Evolutionary conservation across 2,113 vertebrate species (phyloP).

Genomic region (Carassius auratus): DNA sequence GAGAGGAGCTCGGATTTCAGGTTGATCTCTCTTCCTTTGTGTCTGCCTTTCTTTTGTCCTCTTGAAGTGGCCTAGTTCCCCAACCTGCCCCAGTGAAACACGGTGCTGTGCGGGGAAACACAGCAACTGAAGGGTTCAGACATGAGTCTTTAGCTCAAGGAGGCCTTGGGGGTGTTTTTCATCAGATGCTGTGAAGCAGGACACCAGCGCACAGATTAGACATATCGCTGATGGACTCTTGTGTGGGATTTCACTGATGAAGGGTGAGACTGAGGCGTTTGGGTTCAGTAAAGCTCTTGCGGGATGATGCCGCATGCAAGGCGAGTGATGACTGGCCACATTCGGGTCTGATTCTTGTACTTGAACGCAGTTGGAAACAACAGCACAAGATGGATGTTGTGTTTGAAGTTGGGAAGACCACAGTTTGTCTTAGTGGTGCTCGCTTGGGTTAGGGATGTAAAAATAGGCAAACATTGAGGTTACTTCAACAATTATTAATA

Average conservation of each 20-base stretch:
- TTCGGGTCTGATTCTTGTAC: neutral
- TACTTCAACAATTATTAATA: no score
- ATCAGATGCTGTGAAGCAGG: slow-evolving; percentile 39
- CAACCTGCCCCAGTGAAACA: slow-evolving; percentile 75
- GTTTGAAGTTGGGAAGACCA: neutral
- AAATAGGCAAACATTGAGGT: neutral
- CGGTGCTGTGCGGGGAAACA: slow-evolving; percentile 75
- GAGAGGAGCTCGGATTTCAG: neutral
- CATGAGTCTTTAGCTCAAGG: slow-evolving; percentile 66
- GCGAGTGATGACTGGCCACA: no score
- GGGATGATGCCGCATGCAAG: neutral
- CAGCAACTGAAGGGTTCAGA: slow-evolving; percentile 35
- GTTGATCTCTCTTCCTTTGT: slow-evolving; percentile 26
- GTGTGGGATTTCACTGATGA: slow-evolving; percentile 71
- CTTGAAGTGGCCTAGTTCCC: slow-evolving; percentile 52
- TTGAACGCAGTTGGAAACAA: neutral
- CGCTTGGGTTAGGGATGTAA: neutral
- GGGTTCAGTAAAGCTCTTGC: neutral
- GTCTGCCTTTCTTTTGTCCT: neutral
- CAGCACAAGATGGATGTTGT: neutral
- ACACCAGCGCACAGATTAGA: slow-evolving; percentile 34
- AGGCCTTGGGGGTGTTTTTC: slow-evolving; percentile 48
- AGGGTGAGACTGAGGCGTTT: neutral
- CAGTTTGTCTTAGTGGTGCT: neutral
- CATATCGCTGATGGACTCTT: neutral